Percentiles rank a stretch among this genome's conserved stretches.
phyloP scores from a whole-genome alignment of 2,888 invertebrate genomes.

The Meandrusa payeni region DNA sequence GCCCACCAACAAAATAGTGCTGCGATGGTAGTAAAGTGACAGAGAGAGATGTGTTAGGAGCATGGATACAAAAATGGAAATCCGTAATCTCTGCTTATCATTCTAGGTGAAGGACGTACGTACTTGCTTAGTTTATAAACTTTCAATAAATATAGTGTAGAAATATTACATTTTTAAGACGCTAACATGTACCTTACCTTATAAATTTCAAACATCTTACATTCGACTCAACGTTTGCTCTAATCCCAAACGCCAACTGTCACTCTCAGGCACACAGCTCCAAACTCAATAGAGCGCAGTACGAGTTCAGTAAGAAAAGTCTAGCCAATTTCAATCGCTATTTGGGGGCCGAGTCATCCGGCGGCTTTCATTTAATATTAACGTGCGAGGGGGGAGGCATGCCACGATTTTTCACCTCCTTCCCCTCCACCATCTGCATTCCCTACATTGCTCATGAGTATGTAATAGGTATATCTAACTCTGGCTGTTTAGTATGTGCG shows the following conservation, averaged over 20 bases:
- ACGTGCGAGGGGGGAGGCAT: conserved; percentile 48
- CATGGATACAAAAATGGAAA: no score
- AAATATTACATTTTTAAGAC: no score
- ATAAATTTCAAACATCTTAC: conserved; percentile 1
- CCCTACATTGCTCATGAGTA: conserved; percentile 71
- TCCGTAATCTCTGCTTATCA: no score
- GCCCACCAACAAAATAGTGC: no score
- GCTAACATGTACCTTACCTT: neutral
- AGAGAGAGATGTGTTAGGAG: no score
- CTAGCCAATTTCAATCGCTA: conserved; percentile 55
- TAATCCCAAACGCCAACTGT: conserved; percentile 46
- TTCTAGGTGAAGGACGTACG: no score
- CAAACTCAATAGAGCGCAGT: conserved; percentile 60
- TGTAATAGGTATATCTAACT: conserved; percentile 66
- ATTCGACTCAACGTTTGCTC: conserved; percentile 24
- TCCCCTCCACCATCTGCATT: conserved; percentile 56
- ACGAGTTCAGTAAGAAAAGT: conserved; percentile 59
- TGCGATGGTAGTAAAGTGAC: no score
- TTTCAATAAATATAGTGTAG: no score
- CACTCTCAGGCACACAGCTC: conserved; percentile 57
- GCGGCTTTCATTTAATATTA: conserved; percentile 72
- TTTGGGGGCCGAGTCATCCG: conserved; percentile 45
- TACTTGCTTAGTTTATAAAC: no score
- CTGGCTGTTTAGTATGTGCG: conserved; percentile 58
- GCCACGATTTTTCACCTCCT: conserved; percentile 72